Conservation (phyloP, 2,797 vertebrate genomes). For the Urocyon cinereoargenteus region DNA sequence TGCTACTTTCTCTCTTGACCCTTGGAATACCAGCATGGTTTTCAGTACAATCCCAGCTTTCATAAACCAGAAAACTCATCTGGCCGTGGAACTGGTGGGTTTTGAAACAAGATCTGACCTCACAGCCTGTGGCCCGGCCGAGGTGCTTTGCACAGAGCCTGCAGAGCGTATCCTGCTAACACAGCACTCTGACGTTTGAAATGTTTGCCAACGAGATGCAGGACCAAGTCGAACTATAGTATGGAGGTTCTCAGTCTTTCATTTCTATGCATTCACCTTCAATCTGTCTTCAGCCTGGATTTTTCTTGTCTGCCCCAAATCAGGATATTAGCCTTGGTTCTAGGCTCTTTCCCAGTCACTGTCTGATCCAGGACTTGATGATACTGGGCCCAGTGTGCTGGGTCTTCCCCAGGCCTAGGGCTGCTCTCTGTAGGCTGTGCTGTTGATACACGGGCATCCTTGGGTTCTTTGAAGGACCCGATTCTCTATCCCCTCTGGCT, state of each 20-base stretch:
- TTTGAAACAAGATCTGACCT: not conserved
- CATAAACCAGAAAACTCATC: not conserved
- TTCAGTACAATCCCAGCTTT: not conserved
- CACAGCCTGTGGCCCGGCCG: not conserved
- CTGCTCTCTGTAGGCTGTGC: not conserved
- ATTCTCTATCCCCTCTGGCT: rapidly evolving
- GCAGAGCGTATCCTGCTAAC: not conserved
- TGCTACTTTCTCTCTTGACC: not conserved
- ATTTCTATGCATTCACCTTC: rapidly evolving
- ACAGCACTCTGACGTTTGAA: too few relatives aligned
- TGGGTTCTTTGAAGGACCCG: rapidly evolving
- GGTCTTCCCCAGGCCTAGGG: rapidly evolving
- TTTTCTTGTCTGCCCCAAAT: not conserved
- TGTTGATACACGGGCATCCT: rapidly evolving
- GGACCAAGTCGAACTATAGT: not conserved
- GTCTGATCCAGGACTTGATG: not conserved
- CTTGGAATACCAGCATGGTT: not conserved
- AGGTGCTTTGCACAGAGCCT: rapidly evolving
- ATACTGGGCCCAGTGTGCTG: too few relatives aligned
- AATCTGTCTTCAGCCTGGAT: not conserved
- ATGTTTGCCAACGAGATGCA: not conserved
- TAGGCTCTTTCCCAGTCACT: not conserved
- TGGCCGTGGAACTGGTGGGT: not conserved
- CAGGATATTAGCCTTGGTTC: not conserved
- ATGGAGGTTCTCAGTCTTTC: rapidly evolving